Evolutionary conservation across 92 coral and sea anemone genomes (phyloP), one percentile per base, ranked within the genome.

Genomic region (Epizoanthus illoricatus): DNA sequence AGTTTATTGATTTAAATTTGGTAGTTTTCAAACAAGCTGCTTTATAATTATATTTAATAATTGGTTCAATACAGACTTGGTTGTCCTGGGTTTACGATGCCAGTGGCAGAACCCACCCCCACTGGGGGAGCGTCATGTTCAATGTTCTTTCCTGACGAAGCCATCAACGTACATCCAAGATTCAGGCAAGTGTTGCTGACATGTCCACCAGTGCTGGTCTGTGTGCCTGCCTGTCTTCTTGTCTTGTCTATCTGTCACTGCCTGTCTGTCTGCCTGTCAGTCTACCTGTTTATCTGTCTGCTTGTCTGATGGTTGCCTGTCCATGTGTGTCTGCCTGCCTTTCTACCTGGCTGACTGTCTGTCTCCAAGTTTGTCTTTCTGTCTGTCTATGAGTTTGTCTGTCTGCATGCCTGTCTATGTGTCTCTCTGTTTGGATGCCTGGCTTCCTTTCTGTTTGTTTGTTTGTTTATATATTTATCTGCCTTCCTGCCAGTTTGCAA

Each of bases 101-200:
- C 98, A 43, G 81, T 45, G 5, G 90, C 86, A 41, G 74, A 85
- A 39, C 92, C 95, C 15, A 90, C 94, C 16, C 89, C 97, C 19
- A 90, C 81, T 55, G 79, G 87, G 17, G 99, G 99, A 36, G 90
- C 89, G 5, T 91, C 99, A 17, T 72, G 84, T 58, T 96, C 99
- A 5, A 76, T 96, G 85, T 96, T 96, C 70, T 96, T 90, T 65
- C 99, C 99, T 10, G 98, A 96, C 69, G 86, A 87, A 81, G 99
- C 91, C 16, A 86, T 93, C 74, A 97, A 90, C 13, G 90, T 87
- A 56, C 99, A 96, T 72, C 99, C 99, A 57, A 93, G 99, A 85
- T 96, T 90, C 90, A 88, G 97, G 99, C 91, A 52, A 76, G 79
- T 65, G 7, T 19, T 41, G 36, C 68, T 13, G 58, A 3, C 56